Evolutionary conservation across 2,113 vertebrate species (phyloP).

Genomic region (Tetrao urogallus): DNA sequence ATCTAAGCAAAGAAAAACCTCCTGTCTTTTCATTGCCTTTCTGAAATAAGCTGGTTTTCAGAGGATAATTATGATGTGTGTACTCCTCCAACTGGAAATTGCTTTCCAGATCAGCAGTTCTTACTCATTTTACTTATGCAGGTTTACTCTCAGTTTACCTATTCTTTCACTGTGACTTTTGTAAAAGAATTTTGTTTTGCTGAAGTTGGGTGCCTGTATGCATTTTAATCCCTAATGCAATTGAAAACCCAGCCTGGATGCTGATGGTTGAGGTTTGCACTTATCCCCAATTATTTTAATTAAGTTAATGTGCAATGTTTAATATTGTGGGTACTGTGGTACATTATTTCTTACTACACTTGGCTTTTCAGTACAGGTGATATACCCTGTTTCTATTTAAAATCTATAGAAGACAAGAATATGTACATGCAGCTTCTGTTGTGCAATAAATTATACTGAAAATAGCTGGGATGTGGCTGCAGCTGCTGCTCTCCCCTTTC

Average conservation of each 20-base stretch:
- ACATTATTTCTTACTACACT: neutral
- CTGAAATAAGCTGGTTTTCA: neutral
- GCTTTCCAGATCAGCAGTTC: constrained; percentile 8
- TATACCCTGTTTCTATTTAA: neutral
- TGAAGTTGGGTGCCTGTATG: constrained; percentile 44
- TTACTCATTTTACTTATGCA: neutral
- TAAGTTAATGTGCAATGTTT: neutral
- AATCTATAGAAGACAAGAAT: neutral
- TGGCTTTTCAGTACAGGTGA: neutral
- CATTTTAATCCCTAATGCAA: constrained; percentile 56
- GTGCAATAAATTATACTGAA: constrained; percentile 50
- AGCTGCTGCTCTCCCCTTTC: neutral
- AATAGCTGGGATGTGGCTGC: neutral
- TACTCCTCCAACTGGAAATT: constrained; percentile 14
- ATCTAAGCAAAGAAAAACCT: neutral
- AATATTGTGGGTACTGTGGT: neutral
- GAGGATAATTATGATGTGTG: neutral
- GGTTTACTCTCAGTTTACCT: constrained; percentile 25
- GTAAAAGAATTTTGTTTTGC: constrained; percentile 40
- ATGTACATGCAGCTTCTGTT: constrained; percentile 3
- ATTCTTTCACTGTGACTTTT: constrained; percentile 62
- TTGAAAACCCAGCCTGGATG: constrained; percentile 46
- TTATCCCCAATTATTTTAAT: constrained; percentile 10
- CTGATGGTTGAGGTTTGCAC: constrained; percentile 7
- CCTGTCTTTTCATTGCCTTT: neutral